These are phyloP conservation scores for Aegotheles bennettii DNA, from an alignment of 2,113 vertebrate species.

Conservation along the genomic window DNA sequence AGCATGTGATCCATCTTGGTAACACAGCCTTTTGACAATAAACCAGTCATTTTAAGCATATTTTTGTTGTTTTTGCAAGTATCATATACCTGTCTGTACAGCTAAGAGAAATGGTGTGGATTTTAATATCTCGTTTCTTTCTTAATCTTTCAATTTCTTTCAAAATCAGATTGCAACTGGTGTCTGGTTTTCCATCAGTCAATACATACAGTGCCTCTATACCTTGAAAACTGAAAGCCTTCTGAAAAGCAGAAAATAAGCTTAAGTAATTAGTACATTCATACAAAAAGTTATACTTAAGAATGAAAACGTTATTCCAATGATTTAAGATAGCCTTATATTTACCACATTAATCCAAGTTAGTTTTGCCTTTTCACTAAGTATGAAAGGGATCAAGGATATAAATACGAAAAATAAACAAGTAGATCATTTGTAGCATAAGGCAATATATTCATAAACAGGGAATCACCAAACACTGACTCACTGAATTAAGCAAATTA, in stretches of 20 bases:
- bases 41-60: neutral
- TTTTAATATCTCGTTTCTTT: conserved; percentile 45
- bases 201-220: conserved; percentile 78
- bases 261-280: neutral
- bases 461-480: neutral
- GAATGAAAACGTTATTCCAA: neutral
- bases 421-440: neutral
- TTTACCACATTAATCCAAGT: neutral
- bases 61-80: neutral
- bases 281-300: neutral
- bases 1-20: neutral
- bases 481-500: neutral
- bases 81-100: conserved; percentile 69
- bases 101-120: conserved; percentile 78
- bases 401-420: neutral
- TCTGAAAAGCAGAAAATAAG: conserved; percentile 62
- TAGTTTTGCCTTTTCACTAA: neutral
- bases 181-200: conserved; percentile 80
- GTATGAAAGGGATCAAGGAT: neutral
- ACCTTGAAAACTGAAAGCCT: conserved; percentile 64
- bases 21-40: neutral
- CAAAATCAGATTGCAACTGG: conserved; percentile 75
- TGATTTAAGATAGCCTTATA: neutral
- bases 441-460: neutral
- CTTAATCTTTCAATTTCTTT: conserved; percentile 58